Conservation (phyloP, 2,113 vertebrate species). For the Setophaga coronata region DNA sequence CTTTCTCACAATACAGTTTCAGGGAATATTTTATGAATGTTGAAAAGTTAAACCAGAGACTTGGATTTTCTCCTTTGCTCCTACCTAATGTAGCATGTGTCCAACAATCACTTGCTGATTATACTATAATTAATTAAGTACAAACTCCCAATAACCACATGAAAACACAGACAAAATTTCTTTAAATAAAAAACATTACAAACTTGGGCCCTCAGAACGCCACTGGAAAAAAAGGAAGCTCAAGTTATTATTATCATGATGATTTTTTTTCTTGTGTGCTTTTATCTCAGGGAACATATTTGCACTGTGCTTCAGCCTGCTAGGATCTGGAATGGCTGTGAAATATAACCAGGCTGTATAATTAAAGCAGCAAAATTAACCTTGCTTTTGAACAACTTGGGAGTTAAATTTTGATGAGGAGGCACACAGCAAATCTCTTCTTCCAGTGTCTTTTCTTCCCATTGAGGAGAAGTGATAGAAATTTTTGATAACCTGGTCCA, state of each 20-base stretch:
- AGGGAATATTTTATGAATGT: not conserved
- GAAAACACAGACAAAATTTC: not conserved
- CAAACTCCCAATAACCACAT: not conserved
- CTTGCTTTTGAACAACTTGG: not conserved
- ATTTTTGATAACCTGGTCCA: not conserved
- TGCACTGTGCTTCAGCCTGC: not conserved
- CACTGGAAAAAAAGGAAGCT: not conserved
- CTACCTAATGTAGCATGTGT: accelerated
- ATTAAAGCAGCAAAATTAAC: not conserved
- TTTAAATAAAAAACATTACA: not conserved
- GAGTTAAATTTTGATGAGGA: not conserved
- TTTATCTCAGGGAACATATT: not conserved
- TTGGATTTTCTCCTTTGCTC: not conserved
- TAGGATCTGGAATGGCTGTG: not conserved
- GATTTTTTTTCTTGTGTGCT: not conserved
- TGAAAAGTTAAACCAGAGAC: not conserved
- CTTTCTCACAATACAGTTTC: not conserved
- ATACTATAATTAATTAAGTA: not conserved
- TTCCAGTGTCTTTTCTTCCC: not conserved
- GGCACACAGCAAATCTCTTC: not conserved
- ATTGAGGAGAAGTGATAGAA: not conserved
- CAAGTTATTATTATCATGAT: not conserved
- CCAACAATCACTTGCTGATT: not conserved
- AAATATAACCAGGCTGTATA: not conserved
- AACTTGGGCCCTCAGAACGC: not conserved